These are phyloP conservation scores for Pithys albifrons DNA, from an alignment of 2,113 vertebrate genomes.

Conservation along the genomic window DNA sequence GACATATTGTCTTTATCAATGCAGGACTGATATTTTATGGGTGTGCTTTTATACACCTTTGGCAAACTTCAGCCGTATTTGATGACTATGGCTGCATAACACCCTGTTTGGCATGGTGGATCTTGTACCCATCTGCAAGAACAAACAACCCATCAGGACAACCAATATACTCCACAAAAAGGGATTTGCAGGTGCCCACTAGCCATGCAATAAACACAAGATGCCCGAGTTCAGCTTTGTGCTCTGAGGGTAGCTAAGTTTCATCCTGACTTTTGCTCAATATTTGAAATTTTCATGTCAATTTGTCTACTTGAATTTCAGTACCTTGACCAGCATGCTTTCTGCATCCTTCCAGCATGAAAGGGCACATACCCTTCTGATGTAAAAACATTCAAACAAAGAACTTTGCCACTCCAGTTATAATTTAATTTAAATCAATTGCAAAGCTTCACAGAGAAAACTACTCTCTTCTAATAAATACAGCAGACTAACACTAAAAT, in stretches of 20 bases:
- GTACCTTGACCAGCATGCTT: neutral
- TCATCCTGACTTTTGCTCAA: neutral
- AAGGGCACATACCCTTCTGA: neutral
- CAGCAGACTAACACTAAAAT: neutral
- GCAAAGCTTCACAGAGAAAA: neutral
- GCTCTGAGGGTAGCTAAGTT: neutral
- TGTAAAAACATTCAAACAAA: neutral
- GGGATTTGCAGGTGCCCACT: neutral
- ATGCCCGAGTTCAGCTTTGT: fast-evolving
- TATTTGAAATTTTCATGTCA: neutral
- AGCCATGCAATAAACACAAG: neutral
- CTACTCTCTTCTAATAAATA: neutral
- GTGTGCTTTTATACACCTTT: neutral
- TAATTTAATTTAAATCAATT: neutral
- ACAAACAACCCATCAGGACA: neutral
- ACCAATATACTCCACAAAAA: neutral
- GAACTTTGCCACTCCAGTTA: neutral
- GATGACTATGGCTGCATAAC: neutral
- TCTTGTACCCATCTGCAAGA: neutral
- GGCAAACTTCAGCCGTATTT: neutral
- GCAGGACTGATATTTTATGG: neutral
- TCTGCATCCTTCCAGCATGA: neutral
- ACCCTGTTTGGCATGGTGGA: neutral
- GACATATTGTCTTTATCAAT: fast-evolving
- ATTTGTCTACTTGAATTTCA: neutral